Evolutionary conservation across 92 coral and sea anemone genomes (phyloP).

Genomic region (Diadumene lineata): DNA sequence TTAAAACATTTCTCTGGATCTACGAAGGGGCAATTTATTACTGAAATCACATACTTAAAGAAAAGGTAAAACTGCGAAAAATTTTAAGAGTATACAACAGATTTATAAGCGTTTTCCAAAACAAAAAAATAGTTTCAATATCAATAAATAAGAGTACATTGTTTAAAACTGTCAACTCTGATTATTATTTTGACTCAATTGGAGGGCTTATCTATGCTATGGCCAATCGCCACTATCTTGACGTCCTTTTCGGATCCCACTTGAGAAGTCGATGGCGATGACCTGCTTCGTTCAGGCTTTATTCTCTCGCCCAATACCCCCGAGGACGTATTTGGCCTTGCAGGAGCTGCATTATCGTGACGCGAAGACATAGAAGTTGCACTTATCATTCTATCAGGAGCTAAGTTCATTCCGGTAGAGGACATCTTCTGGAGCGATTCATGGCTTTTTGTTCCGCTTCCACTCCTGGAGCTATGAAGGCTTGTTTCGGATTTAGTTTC

Average conservation of each 20-base stretch:
- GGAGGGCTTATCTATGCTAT: neutral
- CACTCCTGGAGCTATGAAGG: slow-evolving; percentile 29
- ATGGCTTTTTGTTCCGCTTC: slow-evolving; percentile 1
- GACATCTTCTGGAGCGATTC: slow-evolving; percentile 18
- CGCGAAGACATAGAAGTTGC: neutral
- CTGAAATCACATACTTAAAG: no score
- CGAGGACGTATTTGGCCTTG: slow-evolving; percentile 16
- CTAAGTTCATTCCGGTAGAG: neutral
- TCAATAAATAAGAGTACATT: no score
- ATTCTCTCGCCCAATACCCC: slow-evolving; percentile 14
- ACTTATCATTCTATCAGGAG: neutral
- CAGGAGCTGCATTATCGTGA: slow-evolving; percentile 1
- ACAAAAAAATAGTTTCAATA: no score
- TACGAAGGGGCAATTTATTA: no score
- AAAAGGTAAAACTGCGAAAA: no score
- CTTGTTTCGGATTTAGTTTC: slow-evolving; percentile 46
- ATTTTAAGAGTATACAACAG: no score
- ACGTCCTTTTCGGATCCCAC: neutral
- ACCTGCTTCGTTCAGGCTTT: slow-evolving; percentile 1
- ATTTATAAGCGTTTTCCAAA: no score
- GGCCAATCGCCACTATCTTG: slow-evolving; percentile 2
- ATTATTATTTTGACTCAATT: neutral
- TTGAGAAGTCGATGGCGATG: slow-evolving; percentile 4
- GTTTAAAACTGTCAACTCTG: no score
- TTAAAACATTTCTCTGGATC: no score